These are phyloP conservation scores for Drosophila lacteicornis DNA, from an alignment of 1,140 invertebrate genomes.

Conservation along the genomic window DNA sequence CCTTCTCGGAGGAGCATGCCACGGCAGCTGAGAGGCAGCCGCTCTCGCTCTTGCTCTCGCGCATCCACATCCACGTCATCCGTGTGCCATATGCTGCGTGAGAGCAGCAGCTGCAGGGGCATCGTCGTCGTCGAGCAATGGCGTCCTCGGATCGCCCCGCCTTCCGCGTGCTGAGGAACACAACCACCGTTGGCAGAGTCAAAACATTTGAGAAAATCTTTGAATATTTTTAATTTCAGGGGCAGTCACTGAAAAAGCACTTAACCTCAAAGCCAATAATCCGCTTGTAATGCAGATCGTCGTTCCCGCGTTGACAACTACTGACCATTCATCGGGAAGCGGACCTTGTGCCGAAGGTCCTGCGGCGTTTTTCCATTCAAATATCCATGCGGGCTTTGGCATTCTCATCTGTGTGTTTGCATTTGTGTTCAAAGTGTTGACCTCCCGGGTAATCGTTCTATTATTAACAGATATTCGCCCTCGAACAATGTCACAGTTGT, in stretches of 20 bases:
- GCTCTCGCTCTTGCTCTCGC: slow-evolving; percentile 18
- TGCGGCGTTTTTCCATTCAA: slow-evolving; percentile 70
- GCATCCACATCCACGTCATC: slow-evolving; percentile 3
- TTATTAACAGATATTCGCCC: slow-evolving; percentile 71
- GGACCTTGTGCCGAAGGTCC: slow-evolving; percentile 52
- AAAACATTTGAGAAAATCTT: slow-evolving; percentile 73
- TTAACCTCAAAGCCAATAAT: slow-evolving; percentile 83
- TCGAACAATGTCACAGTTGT: slow-evolving; percentile 70
- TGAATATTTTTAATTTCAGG: slow-evolving; percentile 47
- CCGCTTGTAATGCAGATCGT: slow-evolving; percentile 78
- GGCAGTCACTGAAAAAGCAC: slow-evolving; percentile 63
- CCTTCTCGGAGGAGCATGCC: slow-evolving; percentile 64
- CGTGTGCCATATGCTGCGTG: slow-evolving; percentile 27
- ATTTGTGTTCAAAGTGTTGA: slow-evolving; percentile 69
- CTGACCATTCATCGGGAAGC: slow-evolving; percentile 28
- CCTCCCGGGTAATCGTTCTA: slow-evolving; percentile 75
- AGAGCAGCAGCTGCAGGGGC: slow-evolving; percentile 49
- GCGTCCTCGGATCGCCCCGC: slow-evolving; percentile 65
- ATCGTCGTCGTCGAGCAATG: slow-evolving; percentile 51
- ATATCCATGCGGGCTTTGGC: slow-evolving; percentile 55
- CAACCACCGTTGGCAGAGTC: slow-evolving; percentile 49
- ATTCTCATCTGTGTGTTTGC: slow-evolving; percentile 15
- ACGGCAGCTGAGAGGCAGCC: slow-evolving; percentile 42
- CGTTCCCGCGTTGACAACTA: slow-evolving; percentile 53
- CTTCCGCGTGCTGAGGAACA: slow-evolving; percentile 41